phyloP scores from a whole-genome alignment of 2,797 vertebrate species.

The Tolypeutes matacus region DNA sequence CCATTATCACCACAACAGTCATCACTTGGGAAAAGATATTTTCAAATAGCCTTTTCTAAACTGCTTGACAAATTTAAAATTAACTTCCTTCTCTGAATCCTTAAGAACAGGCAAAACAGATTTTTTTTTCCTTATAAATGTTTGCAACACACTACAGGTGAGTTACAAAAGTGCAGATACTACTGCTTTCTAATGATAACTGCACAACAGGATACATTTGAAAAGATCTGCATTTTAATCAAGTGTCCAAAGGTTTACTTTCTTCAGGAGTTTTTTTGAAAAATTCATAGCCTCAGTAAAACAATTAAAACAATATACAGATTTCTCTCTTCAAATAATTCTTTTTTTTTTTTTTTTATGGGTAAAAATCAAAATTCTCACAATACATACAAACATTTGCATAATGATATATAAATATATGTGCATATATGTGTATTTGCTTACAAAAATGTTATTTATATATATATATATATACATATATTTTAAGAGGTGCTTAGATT shows the following conservation, averaged over 20 bases:
- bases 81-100: constrained; percentile 25
- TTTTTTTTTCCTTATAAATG: neutral
- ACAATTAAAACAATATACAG: neutral
- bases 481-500: too few relatives aligned
- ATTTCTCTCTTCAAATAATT: constrained; percentile 29
- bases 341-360: too few relatives aligned
- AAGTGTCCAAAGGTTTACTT: neutral
- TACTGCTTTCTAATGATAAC: neutral
- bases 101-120: neutral
- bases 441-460: too few relatives aligned
- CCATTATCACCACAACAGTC: neutral
- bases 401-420: too few relatives aligned
- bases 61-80: constrained; percentile 23
- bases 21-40: neutral
- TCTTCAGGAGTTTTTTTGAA: neutral
- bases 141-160: neutral
- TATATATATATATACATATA: too few relatives aligned
- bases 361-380: too few relatives aligned
- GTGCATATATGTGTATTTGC: too few relatives aligned
- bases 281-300: neutral
- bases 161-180: neutral
- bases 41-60: constrained; percentile 11
- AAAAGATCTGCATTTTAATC: constrained; percentile 14
- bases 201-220: neutral
- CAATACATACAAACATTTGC: too few relatives aligned